Evolutionary conservation across 2,797 vertebrate species (phyloP), one percentile per base, ranked within the genome.

Genomic region (Syngnathus acus): DNA sequence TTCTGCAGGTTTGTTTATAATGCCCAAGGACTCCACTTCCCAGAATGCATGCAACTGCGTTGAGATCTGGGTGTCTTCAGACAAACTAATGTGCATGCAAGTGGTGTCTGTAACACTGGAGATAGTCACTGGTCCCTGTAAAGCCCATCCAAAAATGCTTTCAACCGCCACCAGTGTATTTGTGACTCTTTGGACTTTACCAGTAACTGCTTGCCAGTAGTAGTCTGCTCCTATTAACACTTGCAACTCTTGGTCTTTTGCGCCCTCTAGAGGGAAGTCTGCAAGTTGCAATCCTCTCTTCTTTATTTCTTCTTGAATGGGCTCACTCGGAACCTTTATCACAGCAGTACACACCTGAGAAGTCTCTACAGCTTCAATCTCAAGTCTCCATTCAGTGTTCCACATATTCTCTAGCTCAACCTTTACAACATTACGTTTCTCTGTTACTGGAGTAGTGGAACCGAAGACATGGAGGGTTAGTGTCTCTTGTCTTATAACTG

Each of bases 221-320:
- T 59, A 59, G 57, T 59, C 13, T 11, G 57, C 23, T 59, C 57
- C 57, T n/a, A n/a, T n/a, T n/a, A n/a, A n/a, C n/a, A n/a, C n/a
- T 59, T 23, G 23, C 23, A 23, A 23, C 23, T 23, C 23, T 23
- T 23, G 23, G 23, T 23, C 23, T 23, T 23, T 23, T 23, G 23
- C 23, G 23, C 23, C 23, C 23, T 23, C 23, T 23, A 23, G 23
- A 23, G 57, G 57, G 14, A 32, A 37, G 23, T 59, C 57, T 59
- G 57, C 26, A 3, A 59, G 10, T 14, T 38, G 23, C 14, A 59
- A 14, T 37, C 57, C 57, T 13, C 21, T 59, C 37, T 59, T 59
- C 23, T 59, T 59, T 9, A 59, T 26, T 9, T 59, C 57, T 37
- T 13, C 4, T 38, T 32, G 26, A 37, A 59, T 59, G 26, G 37